These are phyloP conservation scores for Hippopotamyrus pictus DNA, from an alignment of 2,797 vertebrate genomes.

Conservation along the genomic window DNA sequence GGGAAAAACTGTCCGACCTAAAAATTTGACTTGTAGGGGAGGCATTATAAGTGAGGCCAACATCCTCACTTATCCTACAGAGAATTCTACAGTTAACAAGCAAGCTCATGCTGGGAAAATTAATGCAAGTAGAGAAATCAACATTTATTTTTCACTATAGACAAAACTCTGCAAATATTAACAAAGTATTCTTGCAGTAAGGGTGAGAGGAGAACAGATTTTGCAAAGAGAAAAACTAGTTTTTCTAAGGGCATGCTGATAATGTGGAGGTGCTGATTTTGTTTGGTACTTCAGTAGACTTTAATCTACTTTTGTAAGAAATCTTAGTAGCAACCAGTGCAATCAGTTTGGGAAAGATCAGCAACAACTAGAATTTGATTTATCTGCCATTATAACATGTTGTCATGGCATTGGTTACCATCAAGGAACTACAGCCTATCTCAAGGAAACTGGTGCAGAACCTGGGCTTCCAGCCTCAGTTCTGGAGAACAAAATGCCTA, in stretches of 20 bases:
- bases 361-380: neutral
- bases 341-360: neutral
- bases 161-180: neutral
- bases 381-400: neutral
- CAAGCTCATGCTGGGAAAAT: neutral
- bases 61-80: neutral
- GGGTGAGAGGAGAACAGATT: neutral
- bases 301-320: neutral
- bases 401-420: neutral
- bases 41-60: neutral
- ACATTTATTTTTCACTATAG: neutral
- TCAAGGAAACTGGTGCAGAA: neutral
- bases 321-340: neutral
- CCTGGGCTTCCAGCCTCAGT: neutral
- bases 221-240: neutral
- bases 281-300: neutral
- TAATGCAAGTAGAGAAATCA: neutral
- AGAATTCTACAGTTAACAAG: neutral
- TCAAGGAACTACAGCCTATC: neutral
- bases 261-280: neutral
- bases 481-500: neutral
- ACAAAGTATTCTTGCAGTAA: neutral
- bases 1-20: neutral
- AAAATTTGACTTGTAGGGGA: neutral
- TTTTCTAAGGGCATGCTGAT: neutral